phyloP scores from a whole-genome alignment of 1,140 invertebrate genomes.

The Campoletis sonorensis region DNA sequence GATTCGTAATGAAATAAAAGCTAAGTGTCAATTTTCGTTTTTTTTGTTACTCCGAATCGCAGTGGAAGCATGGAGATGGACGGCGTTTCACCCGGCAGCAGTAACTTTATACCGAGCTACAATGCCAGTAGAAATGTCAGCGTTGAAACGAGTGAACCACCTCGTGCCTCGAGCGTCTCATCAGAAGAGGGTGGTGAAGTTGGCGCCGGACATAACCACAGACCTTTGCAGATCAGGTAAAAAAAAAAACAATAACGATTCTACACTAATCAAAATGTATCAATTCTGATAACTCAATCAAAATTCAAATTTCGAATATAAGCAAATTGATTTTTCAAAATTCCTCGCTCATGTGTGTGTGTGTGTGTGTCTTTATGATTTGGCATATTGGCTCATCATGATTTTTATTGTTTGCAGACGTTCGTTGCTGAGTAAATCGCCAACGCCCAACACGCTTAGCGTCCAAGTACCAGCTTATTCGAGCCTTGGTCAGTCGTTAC shows the following conservation, averaged over 20 bases:
- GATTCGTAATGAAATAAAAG: background rate
- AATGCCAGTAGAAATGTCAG: constrained; percentile 77
- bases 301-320: no score
- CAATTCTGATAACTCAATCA: no score
- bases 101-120: constrained; percentile 73
- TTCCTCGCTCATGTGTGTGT: background rate
- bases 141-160: constrained; percentile 77
- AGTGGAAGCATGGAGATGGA: constrained; percentile 88
- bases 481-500: constrained; percentile 83
- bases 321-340: no score
- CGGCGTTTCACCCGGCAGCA: constrained; percentile 77
- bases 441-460: constrained; percentile 84
- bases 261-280: no score
- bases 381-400: constrained; percentile 7
- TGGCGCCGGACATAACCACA: constrained; percentile 68
- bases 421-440: constrained; percentile 72
- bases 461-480: constrained; percentile 83
- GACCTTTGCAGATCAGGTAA: constrained; percentile 70
- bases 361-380: background rate
- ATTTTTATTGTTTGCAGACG: constrained; percentile 64
- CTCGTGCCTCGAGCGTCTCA: constrained; percentile 78
- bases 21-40: constrained; percentile 24
- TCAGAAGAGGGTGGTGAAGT: constrained; percentile 77
- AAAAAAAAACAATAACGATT: background rate
- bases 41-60: constrained; percentile 50